Evolutionary conservation across 2,113 vertebrate species (phyloP), one percentile per base, ranked within the genome.

Genomic region (Hiodon alosoides): DNA sequence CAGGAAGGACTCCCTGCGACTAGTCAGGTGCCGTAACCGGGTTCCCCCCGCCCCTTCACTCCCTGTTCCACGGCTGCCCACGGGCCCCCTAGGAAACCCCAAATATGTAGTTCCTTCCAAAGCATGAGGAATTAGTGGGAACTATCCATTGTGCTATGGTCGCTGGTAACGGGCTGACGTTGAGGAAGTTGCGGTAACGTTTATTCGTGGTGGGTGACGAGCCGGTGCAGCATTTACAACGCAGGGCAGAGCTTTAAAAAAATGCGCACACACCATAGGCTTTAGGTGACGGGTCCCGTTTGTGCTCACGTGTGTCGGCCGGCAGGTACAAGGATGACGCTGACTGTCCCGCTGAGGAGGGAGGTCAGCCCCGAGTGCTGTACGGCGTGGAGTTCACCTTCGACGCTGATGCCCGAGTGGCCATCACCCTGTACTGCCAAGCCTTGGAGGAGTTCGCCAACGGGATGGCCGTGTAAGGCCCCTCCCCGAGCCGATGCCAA

Each of bases 311-410:
- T 7, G 54, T 54, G 14, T 46, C 16, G 7, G 7, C 46, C 52
- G 13, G 47, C 50, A 99, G 97, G 81, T 98, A 98, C 79, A 99
- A 98, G 86, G 97, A 99, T 52, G 97, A 96, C 13, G 86, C 91
- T 0, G 96, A 99, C 85, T 88, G 91, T 62, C 93, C 92, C 3
- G 83, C 84, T 0, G 97, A 98, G 78, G 95, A 97, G 0, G 90
- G 88, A 0, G 94, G 87, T 31, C 97, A 94, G 84, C 94, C 94
- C 59, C 94, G 93, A n/a, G 92, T 96, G 60, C 87, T 95, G 62
- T 99, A 99, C 75, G 93, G 96, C 67, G 90, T 99, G 82, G 97
- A 99, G 85, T 99, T 99, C 87, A 99, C 96, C 5, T 98, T 99
- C 9, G 97, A 99, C 4, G 94, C 97, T 0, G 97, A 99, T 2